phyloP scores from a whole-genome alignment of 2,888 invertebrate species.

The Drosophila helvetica region DNA sequence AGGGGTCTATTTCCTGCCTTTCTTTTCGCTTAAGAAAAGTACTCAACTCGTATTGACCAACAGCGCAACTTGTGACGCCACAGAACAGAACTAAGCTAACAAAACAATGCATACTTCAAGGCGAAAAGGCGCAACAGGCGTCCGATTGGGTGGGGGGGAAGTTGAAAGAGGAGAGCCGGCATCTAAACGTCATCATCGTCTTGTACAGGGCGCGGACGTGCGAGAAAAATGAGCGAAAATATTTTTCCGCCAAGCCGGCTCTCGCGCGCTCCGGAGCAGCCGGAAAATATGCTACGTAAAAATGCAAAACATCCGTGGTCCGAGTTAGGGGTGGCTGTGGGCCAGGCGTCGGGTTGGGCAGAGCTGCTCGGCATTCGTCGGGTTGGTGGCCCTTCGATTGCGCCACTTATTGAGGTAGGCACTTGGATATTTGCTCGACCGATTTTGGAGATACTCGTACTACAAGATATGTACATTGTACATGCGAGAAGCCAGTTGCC shows the following conservation, averaged over 20 bases:
- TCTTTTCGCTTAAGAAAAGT: not conserved
- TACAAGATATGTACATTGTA: not conserved
- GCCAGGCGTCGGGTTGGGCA: slow-evolving; percentile 24
- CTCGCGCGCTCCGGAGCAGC: slow-evolving; percentile 10
- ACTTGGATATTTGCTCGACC: slow-evolving; percentile 28
- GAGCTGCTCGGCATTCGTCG: slow-evolving; percentile 30
- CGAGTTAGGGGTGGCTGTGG: slow-evolving; percentile 44
- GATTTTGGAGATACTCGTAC: slow-evolving; percentile 19
- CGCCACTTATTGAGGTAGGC: slow-evolving; percentile 77
- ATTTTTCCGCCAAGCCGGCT: slow-evolving; percentile 21
- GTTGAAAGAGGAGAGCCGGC: not conserved
- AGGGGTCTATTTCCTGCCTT: not conserved
- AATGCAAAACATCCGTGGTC: slow-evolving; percentile 44
- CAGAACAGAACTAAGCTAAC: slow-evolving; percentile 16
- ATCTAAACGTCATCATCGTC: slow-evolving; percentile 26
- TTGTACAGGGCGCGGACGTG: not conserved
- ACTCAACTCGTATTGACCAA: not conserved
- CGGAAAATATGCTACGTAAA: slow-evolving; percentile 63
- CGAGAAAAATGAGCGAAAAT: slow-evolving; percentile 37
- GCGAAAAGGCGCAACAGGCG: slow-evolving; percentile 63
- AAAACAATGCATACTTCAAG: slow-evolving; percentile 45
- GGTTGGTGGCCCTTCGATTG: slow-evolving; percentile 63
- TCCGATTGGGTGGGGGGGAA: not conserved
- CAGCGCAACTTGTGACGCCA: slow-evolving; percentile 36
- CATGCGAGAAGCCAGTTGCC: slow-evolving; percentile 13